Evolutionary conservation across 1,140 invertebrate species (phyloP), one percentile per base, ranked within the genome.

Genomic region (Chlorops oryzae): DNA sequence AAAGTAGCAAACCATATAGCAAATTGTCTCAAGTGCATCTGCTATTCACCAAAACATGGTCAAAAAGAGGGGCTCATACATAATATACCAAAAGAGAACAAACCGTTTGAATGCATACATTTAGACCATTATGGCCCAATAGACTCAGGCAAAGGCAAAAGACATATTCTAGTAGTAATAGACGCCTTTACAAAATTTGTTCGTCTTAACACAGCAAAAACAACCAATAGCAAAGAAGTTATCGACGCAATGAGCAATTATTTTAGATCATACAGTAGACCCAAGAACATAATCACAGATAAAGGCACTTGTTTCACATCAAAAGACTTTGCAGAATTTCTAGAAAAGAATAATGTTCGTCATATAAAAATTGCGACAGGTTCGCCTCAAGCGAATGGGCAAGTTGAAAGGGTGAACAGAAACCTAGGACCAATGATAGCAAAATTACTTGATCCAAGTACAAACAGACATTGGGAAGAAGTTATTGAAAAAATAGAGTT

Each of bases 101-200:
- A 52, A 38, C 62, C 58, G 2, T 61, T 61, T 35, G 10, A 50
- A n/a, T n/a, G n/a, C n/a, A n/a, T n/a, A n/a, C n/a, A n/a, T n/a
- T n/a, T n/a, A n/a, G n/a, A n/a, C n/a, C 60, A 63, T 52, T 54
- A 21, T 39, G 61, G 61, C 10, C 60, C 57, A 3, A 21, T 61
- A n/a, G 70, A 70, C n/a, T 51, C 58, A 18, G 70, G 69, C 13
- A 53, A 13, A 1, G 38, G 52, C 10, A 73, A 77, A 63, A 62
- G 61, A 45, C 74, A 77, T n/a, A n/a, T n/a, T n/a, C n/a, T n/a
- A n/a, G 67, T 70, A 0, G 42, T 76, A 1, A 74, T 72, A 43
- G 52, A 71, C 50, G 58, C 66, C 38, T 65, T 65, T 20, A 52
- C 42, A 37, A 51, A 45, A 40, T 45, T 45, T n/a, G n/a, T n/a